A percentile compares a stretch with the other conserved stretches of the same genome.
Evolutionary conservation across 2,113 vertebrate species (phyloP).

Genomic region (Elachura formosa): DNA sequence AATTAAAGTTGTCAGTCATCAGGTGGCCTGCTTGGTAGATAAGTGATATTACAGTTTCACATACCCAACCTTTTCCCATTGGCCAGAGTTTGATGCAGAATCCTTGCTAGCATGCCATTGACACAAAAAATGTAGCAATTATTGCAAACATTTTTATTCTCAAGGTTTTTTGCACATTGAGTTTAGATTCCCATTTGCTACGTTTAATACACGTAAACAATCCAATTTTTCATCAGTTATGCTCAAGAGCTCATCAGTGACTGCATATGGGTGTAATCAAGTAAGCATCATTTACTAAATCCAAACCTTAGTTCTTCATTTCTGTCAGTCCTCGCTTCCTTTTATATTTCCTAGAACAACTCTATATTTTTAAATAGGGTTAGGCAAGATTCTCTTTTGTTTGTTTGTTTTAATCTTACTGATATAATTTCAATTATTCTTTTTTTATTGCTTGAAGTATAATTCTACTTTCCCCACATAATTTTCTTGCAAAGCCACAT

Average conservation of each 20-base stretch:
- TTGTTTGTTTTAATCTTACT: constrained; percentile 1
- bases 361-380: not conserved
- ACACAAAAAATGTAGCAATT: constrained; percentile 34
- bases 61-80: not conserved
- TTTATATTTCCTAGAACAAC: not conserved
- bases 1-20: constrained; percentile 74
- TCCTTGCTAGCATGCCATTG: not conserved
- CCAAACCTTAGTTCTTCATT: constrained; percentile 5
- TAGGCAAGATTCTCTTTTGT: not conserved
- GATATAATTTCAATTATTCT: not conserved
- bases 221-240: constrained; percentile 59
- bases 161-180: constrained; percentile 21
- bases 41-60: constrained; percentile 54
- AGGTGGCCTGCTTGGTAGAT: constrained; percentile 53
- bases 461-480: not conserved
- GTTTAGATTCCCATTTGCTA: constrained; percentile 29
- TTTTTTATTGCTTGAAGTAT: not conserved
- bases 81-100: constrained; percentile 31
- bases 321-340: constrained; percentile 4
- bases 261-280: constrained; percentile 49
- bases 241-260: constrained; percentile 47
- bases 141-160: constrained; percentile 27
- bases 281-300: constrained; percentile 42
- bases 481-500: not conserved
- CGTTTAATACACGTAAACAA: constrained; percentile 49